Conservation (phyloP, 2,113 vertebrate genomes). For the Pseudopipra pipra region DNA sequence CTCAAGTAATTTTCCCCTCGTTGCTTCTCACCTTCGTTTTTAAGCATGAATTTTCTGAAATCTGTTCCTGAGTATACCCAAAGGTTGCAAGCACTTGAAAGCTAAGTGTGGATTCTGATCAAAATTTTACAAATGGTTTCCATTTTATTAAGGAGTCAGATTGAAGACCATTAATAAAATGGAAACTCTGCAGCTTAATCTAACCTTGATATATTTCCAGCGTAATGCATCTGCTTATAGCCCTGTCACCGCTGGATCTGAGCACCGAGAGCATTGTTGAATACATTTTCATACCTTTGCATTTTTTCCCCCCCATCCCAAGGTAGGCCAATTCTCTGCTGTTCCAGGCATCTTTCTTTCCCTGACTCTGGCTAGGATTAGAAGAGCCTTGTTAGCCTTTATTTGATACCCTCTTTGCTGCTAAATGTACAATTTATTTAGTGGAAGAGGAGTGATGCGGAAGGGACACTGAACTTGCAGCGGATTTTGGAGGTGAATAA, state of each 20-base stretch:
- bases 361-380: not conserved
- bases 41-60: not conserved
- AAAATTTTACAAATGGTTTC: conserved; percentile 65
- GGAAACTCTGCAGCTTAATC: conserved; percentile 64
- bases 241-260: conserved; percentile 38
- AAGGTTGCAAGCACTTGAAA: conserved; percentile 47
- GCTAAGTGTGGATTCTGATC: conserved; percentile 43
- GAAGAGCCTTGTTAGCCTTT: not conserved
- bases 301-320: not conserved
- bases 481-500: not conserved
- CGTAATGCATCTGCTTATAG: conserved; percentile 64
- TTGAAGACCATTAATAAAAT: conserved; percentile 66
- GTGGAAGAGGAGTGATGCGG: not conserved
- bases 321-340: conserved; percentile 4
- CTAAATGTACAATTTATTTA: not conserved
- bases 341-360: not conserved
- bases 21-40: conserved; percentile 11
- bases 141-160: conserved; percentile 65
- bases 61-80: conserved; percentile 19
- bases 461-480: not conserved
- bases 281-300: conserved; percentile 56
- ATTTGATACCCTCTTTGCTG: not conserved
- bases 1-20: not conserved
- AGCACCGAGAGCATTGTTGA: conserved; percentile 30
- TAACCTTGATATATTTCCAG: conserved; percentile 63